These are phyloP conservation scores for Polydrusus tereticollis DNA, from an alignment of 2,888 invertebrate genomes.

Conservation along the genomic window DNA sequence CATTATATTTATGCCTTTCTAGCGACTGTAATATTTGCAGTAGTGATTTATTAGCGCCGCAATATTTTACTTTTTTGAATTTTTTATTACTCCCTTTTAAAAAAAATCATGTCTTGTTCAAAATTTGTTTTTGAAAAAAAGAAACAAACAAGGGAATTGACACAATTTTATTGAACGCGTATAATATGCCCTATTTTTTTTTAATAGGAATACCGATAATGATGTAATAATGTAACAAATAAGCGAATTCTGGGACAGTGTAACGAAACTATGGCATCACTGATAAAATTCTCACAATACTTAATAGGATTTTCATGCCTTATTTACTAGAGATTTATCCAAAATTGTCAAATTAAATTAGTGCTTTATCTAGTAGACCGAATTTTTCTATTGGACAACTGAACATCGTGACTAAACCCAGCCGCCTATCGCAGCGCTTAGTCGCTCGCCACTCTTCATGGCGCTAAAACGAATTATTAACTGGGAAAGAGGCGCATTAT, in stretches of 20 bases:
- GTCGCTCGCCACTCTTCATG: conserved; percentile 45
- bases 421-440: conserved; percentile 43
- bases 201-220: no score
- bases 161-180: no score
- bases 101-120: no score
- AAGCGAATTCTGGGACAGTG: not conserved
- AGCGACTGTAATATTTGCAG: not conserved
- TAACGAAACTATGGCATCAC: conserved; percentile 9
- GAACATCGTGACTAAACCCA: conserved; percentile 32
- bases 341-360: conserved; percentile 39
- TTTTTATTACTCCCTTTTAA: no score
- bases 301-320: conserved; percentile 14
- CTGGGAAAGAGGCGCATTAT: conserved; percentile 39
- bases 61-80: no score
- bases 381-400: conserved; percentile 42
- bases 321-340: conserved; percentile 39
- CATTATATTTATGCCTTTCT: not conserved
- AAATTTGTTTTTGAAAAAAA: no score
- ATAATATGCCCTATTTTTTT: not conserved
- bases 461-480: conserved; percentile 43
- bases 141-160: no score
- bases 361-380: conserved; percentile 25
- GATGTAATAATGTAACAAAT: not conserved
- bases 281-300: conserved; percentile 29
- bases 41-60: not conserved